A percentile compares a stretch with the other conserved stretches of the same genome.
These are phyloP conservation scores for Caradrina kadenii DNA, from an alignment of 2,888 invertebrate genomes.

Conservation along the genomic window DNA sequence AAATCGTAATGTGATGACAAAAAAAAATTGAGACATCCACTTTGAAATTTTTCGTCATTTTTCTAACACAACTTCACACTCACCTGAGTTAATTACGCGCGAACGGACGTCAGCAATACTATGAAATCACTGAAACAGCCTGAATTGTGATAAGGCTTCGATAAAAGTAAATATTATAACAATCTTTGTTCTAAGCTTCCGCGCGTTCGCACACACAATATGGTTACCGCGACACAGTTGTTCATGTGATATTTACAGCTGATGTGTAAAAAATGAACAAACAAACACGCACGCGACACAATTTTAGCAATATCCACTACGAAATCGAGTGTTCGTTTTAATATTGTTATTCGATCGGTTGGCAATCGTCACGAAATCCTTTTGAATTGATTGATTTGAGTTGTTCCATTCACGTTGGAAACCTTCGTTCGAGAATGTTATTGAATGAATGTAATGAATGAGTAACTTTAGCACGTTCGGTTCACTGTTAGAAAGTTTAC, in stretches of 20 bases:
- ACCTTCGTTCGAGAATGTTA: slow-evolving; percentile 39
- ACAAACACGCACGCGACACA: slow-evolving; percentile 66
- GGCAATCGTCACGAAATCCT: slow-evolving; percentile 75
- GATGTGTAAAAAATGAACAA: slow-evolving; percentile 67
- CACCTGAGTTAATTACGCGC: slow-evolving; percentile 76
- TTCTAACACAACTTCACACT: slow-evolving; percentile 69
- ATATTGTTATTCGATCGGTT: slow-evolving; percentile 73
- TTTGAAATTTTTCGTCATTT: slow-evolving; percentile 45
- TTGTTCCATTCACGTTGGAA: slow-evolving; percentile 55
- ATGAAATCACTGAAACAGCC: slow-evolving; percentile 75
- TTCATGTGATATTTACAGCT: slow-evolving; percentile 68
- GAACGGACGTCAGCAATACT: slow-evolving; percentile 72
- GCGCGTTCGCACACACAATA: slow-evolving; percentile 72
- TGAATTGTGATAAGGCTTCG: slow-evolving; percentile 77
- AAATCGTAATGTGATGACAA: slow-evolving; percentile 49
- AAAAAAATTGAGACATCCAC: slow-evolving; percentile 49
- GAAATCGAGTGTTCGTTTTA: slow-evolving; percentile 67
- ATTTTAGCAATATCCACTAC: slow-evolving; percentile 69
- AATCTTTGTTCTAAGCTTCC: slow-evolving; percentile 73
- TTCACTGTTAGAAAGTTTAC: slow-evolving; percentile 3
- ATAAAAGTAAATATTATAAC: slow-evolving; percentile 76
- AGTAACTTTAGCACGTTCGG: slow-evolving; percentile 28
- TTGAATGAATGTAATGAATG: slow-evolving; percentile 45
- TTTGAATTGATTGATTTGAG: slow-evolving; percentile 77
- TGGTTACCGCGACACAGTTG: slow-evolving; percentile 74